Evolutionary conservation across 2,888 invertebrate genomes (phyloP), one percentile per base, ranked within the genome.

Genomic region (Tolmerus cingulatus): DNA sequence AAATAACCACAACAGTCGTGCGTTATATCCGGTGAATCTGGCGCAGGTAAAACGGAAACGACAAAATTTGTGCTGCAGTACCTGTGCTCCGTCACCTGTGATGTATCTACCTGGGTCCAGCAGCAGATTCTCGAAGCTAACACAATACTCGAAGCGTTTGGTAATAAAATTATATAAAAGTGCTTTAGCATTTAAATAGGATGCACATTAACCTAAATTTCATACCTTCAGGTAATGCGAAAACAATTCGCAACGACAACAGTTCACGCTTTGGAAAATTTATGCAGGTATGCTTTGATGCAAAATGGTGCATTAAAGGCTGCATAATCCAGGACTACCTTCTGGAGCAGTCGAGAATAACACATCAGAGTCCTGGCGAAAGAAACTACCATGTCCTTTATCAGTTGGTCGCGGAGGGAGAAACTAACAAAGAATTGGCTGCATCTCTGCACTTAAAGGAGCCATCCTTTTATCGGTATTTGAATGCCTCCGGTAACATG

Each of bases 231-330:
- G 97, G 97, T 87, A 98, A 98, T 93, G 98, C 98, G 1, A 98
- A 97, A 93, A 98, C 98, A 0, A 96, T 98, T 14, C 95, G 98
- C 78, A 98, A 98, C 91, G 98, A 98, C 93, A 98, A 98, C 92
- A 97, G 97, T 16, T 97, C 97, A 57, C 95, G 98, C 12, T 98
- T 98, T 92, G 98, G 98, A n/a, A 98, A 98, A 93, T 98, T 98
- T 92, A 98, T 98, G 94, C 98, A 98, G 93, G 97, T 98, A 8
- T 97, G 98, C 91, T 96, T 98, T 91, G 98, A 98, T 93, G 95
- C 95, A 88, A 95, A 96, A 90, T 97, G 97, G 93, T 96, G 96
- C 93, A 98, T 98, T 90, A 96, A 96, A 89, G 98, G 98, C 23
- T 98, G 98, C 90, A 97, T 98, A 88, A 96, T 98, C 86, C 96